Conservation (phyloP, 2,888 invertebrate genomes). For the Agriopis aurantiaria region DNA sequence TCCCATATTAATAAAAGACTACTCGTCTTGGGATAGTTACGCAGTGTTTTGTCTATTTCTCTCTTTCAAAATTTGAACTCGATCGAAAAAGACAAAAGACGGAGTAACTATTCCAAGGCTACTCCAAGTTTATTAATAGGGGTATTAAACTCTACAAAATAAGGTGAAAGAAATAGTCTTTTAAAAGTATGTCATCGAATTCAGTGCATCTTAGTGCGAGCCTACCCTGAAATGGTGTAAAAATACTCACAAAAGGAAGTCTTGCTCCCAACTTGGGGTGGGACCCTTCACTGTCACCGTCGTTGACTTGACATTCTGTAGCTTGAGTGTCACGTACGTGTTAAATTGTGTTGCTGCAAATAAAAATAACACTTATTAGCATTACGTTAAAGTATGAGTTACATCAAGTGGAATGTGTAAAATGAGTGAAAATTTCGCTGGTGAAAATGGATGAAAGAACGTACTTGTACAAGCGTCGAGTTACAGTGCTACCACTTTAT, state of each 20-base stretch:
- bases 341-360: slow-evolving; percentile 95
- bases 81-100: too few species aligned
- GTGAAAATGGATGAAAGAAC: slow-evolving; percentile 35
- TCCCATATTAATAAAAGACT: too few species aligned
- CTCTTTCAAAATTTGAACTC: too few species aligned
- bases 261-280: slow-evolving; percentile 99
- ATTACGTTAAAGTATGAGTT: slow-evolving; percentile 17
- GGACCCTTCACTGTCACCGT: slow-evolving; percentile 98
- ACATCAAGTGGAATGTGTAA: slow-evolving; percentile 6
- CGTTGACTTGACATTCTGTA: slow-evolving; percentile 99
- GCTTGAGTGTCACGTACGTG: slow-evolving; percentile 98
- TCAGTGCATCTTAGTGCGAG: not conserved
- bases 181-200: too few species aligned
- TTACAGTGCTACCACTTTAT: slow-evolving; percentile 12
- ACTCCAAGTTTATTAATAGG: too few species aligned
- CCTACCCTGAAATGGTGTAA: slow-evolving; percentile 49
- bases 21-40: too few species aligned
- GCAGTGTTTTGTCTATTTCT: too few species aligned
- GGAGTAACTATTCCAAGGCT: too few species aligned
- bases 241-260: slow-evolving; percentile 98
- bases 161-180: too few species aligned
- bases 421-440: not conserved
- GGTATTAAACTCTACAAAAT: too few species aligned
- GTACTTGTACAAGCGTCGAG: slow-evolving; percentile 29
- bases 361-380: slow-evolving; percentile 46